Evolutionary conservation across 2,797 vertebrate genomes (phyloP).

Genomic region (Paratrypauchen microcephalus): DNA sequence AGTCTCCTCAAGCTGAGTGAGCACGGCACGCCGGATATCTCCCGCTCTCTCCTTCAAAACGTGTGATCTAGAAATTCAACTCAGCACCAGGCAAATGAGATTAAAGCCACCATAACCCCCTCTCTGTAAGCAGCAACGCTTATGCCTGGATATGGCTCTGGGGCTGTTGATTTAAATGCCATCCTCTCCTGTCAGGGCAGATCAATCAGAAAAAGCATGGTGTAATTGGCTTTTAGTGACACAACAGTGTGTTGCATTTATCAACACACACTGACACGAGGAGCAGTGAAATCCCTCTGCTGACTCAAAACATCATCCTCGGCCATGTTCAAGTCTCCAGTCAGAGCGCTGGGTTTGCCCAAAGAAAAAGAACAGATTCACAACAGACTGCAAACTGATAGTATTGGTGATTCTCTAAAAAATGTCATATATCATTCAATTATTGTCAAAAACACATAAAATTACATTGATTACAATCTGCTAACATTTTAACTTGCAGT

Average conservation of each 20-base stretch:
- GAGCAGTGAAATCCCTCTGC: conserved; percentile 58
- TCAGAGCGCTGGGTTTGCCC: conserved; percentile 49
- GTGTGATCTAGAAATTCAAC: conserved; percentile 80
- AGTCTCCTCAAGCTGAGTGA: conserved; percentile 74
- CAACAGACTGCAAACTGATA: conserved; percentile 64
- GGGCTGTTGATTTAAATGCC: conserved; percentile 76
- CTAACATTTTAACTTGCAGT: no score
- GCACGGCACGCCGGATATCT: conserved; percentile 72
- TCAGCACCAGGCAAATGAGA: conserved; percentile 83
- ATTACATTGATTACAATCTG: no score
- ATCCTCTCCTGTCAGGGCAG: conserved; percentile 75
- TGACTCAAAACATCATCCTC: conserved; percentile 70
- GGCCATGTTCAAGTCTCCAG: conserved; percentile 31
- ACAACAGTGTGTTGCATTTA: conserved; percentile 74
- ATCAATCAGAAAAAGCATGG: conserved; percentile 77
- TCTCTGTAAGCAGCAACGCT: conserved; percentile 64
- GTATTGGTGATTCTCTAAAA: conserved; percentile 11
- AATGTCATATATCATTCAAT: no score
- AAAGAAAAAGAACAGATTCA: conserved; percentile 62
- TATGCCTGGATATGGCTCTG: conserved; percentile 70
- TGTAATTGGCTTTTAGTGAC: conserved; percentile 82
- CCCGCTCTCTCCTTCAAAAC: conserved; percentile 72
- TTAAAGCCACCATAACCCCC: conserved; percentile 77
- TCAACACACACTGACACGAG: conserved; percentile 58
- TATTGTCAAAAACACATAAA: no score